Evolutionary conservation across 2,797 vertebrate genomes (phyloP).

Genomic region (Thalassophryne amazonica): DNA sequence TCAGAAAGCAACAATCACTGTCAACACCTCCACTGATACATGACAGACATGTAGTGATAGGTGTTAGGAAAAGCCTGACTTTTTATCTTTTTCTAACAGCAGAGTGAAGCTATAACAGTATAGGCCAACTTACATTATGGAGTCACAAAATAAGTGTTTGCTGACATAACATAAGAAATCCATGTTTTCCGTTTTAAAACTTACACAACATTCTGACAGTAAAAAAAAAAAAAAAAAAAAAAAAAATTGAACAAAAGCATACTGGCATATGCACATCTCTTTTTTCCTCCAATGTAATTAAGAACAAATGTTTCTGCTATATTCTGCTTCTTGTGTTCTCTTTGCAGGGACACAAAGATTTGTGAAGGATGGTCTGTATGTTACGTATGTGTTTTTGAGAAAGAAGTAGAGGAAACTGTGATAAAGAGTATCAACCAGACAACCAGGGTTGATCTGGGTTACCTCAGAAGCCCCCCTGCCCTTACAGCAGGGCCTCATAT

Average conservation of each 20-base stretch:
- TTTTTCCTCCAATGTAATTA: too few relatives aligned
- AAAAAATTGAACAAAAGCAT: too few relatives aligned
- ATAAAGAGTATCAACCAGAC: not conserved
- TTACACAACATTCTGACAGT: not conserved
- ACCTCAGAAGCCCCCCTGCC: constrained; percentile 81
- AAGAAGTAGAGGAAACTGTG: constrained; percentile 1
- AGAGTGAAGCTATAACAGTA: constrained; percentile 13
- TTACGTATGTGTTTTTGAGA: constrained; percentile 1
- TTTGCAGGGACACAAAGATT: too few relatives aligned
- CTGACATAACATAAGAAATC: not conserved
- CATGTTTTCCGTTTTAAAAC: not conserved
- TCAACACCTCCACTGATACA: constrained; percentile 40
- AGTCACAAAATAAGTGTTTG: not conserved
- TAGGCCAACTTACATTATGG: constrained; percentile 18
- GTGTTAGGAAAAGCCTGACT: constrained; percentile 3
- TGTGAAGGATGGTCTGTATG: too few relatives aligned
- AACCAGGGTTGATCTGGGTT: constrained; percentile 43
- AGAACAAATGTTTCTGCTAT: not conserved
- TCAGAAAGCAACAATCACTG: constrained; percentile 28
- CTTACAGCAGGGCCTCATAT: constrained; percentile 80
- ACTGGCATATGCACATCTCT: too few relatives aligned
- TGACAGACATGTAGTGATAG: constrained; percentile 46
- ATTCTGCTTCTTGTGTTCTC: not conserved
- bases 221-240: not conserved
- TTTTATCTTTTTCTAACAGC: constrained; percentile 22